Evolutionary conservation across 1,140 invertebrate genomes (phyloP), one percentile per base, ranked within the genome.

Genomic region (Gonatopus flavifemur): DNA sequence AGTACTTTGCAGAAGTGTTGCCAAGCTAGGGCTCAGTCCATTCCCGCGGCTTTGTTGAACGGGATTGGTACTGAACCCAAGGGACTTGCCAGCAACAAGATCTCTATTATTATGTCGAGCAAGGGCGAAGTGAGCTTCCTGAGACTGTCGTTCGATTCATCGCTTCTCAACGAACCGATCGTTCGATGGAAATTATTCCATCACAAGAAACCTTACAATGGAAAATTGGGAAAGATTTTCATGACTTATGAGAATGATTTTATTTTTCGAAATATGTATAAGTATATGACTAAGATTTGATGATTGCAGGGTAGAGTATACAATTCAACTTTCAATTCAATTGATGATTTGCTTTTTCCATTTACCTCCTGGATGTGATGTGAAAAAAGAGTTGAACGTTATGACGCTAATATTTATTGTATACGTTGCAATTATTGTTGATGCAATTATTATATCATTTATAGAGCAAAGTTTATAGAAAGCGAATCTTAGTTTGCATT

Each of bases 91-190:
- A 56, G 46, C 48, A 52, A 57, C 54, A 63, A 59, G 53, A 62
- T 66, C 64, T 62, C 52, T 65, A 67, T 65, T n/a, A n/a, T n/a
- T 67, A 67, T 61, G 60, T 65, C 51, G 52, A 37, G 55, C 45
- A 51, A 54, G 45, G 46, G 51, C 57, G 35, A 58, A 67, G 65
- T 67, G 60, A 63, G 64, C 63, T 65, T 65, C 55, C 35, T 58
- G 49, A 48, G 54, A 62, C 55, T 64, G 64, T 62, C 47, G 28
- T 49, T 55, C 60, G 38, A 51, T 55, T 60, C 47, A 52, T 64
- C 15, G 37, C 37, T 36, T 15, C 47, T 39, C 32, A 37, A 53
- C 46, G 49, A 60, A 42, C 43, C 49, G 49, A 59, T 58, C 55
- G 32, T 12, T 51, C 47, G 52, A 48, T 55, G 43, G 49, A 33